Evolutionary conservation across 2,797 vertebrate genomes (phyloP), one percentile per base, ranked within the genome.

Genomic region (Acrossocheilus wenchowensis): DNA sequence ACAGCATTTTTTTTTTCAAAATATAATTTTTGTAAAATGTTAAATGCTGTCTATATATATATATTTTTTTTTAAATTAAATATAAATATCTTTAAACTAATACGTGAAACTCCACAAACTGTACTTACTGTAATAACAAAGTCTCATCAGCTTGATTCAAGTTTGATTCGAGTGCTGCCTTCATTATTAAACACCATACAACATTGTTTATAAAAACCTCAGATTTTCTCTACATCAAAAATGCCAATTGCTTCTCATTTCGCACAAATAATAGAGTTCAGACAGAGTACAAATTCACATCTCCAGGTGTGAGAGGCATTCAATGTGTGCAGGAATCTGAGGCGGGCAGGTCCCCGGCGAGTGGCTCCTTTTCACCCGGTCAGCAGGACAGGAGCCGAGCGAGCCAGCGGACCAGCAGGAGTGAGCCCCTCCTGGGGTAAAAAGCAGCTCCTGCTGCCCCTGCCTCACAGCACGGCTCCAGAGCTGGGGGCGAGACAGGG

Each of bases 361-460:
- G 89, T 72, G 43, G 82, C 83, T 88, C 82, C 82, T 86, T 89
- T 90, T 90, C 89, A 90, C 87, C 74, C 54, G 85, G 87, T 85
- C 89, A 88, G 87, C 82, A 72, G 90, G 90, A 87, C 87, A 74
- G 77, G 57, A 87, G 85, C 84, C 74, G 75, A 84, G 84, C 82
- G 23, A 78, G 87, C 87, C 80, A 87, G 77, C 86, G 14, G 64
- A 75, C 66, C 82, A 87, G 89, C 60, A 85, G 83, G 87, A 82
- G 82, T 71, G 71, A 84, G 80, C 79, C 75, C 90, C 89, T 87
- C 89, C 90, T 88, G 89, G 87, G 89, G 87, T 89, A 89, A 90
- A 90, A 89, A 90, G 89, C 90, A 88, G 86, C 87, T 89, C 86
- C 86, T 83, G 82, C 79, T 84, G 78, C 85, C 82, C 86, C 87